phyloP scores from a whole-genome alignment of 2,797 vertebrate genomes.

The Sebastolobus altivelis region DNA sequence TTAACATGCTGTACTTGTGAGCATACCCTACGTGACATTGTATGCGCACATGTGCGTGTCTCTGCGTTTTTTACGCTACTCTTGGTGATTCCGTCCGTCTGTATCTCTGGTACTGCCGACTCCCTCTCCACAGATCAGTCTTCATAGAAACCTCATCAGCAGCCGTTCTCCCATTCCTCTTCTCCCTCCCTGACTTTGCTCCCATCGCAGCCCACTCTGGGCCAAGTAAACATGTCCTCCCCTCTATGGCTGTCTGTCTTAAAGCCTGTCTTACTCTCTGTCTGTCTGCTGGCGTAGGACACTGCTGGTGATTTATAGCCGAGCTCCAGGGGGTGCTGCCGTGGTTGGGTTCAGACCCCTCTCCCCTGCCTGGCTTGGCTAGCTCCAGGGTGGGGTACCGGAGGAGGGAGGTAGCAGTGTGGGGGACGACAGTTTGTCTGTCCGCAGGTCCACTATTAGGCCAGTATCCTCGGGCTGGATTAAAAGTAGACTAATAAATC shows the following conservation, averaged over 20 bases:
- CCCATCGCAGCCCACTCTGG: slow-evolving; percentile 45
- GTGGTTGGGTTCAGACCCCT: slow-evolving; percentile 39
- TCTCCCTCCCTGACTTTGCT: slow-evolving; percentile 27
- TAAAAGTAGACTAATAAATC: slow-evolving; percentile 71
- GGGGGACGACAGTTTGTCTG: slow-evolving; percentile 64
- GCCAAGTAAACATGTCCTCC: slow-evolving; percentile 68
- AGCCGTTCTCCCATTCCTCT: slow-evolving; percentile 39
- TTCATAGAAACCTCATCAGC: slow-evolving; percentile 62
- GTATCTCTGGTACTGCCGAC: slow-evolving; percentile 19
- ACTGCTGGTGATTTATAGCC: slow-evolving; percentile 65
- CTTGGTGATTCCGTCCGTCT: slow-evolving; percentile 6
- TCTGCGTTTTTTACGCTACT: neutral
- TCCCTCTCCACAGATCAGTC: slow-evolving; percentile 52
- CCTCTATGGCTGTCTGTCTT: slow-evolving; percentile 44
- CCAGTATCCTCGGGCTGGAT: slow-evolving; percentile 62
- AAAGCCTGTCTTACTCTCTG: slow-evolving; percentile 36
- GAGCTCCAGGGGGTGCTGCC: slow-evolving; percentile 52
- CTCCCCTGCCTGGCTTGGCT: slow-evolving; percentile 40
- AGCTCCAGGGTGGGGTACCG: slow-evolving; percentile 41
- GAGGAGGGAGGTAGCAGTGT: slow-evolving; percentile 22
- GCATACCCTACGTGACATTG: neutral
- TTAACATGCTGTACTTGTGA: neutral
- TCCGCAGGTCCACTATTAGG: slow-evolving; percentile 67
- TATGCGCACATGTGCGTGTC: neutral
- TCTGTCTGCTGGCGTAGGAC: slow-evolving; percentile 44